phyloP scores from a whole-genome alignment of 1,140 invertebrate species.

The Penaeus vannamei region DNA sequence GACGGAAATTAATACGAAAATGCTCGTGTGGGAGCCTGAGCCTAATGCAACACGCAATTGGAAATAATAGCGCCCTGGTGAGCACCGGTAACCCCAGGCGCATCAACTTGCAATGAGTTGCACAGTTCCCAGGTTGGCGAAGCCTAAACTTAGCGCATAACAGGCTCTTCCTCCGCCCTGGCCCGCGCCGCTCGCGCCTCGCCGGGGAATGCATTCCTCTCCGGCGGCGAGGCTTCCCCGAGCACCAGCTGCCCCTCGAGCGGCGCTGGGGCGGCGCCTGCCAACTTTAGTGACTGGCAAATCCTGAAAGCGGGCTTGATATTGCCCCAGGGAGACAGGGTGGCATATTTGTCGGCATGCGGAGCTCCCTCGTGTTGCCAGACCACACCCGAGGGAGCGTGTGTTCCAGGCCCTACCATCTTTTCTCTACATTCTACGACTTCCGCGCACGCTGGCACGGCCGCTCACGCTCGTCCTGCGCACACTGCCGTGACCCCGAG shows the following conservation, averaged over 20 bases:
- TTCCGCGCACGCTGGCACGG: slow-evolving; percentile 4
- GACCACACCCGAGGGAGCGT: slow-evolving; percentile 18
- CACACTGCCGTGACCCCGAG: background rate
- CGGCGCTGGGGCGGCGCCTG: background rate
- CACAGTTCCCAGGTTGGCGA: slow-evolving; percentile 53
- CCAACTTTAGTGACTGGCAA: slow-evolving; percentile 56
- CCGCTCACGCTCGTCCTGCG: slow-evolving; percentile 1
- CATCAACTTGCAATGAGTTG: slow-evolving; percentile 63
- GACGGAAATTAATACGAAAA: slow-evolving; percentile 49
- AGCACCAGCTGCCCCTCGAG: background rate
- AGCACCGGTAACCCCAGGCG: slow-evolving; percentile 44
- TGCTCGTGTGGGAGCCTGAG: slow-evolving; percentile 28
- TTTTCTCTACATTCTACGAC: background rate
- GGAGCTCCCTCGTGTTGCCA: background rate
- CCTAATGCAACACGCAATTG: slow-evolving; percentile 45
- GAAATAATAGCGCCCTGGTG: slow-evolving; percentile 23
- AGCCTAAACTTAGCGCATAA: slow-evolving; percentile 47
- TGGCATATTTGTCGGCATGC: slow-evolving; percentile 56
- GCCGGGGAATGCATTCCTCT: background rate
- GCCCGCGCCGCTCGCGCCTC: background rate
- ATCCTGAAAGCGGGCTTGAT: slow-evolving; percentile 47
- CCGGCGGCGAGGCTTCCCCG: slow-evolving; percentile 19
- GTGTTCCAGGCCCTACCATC: background rate
- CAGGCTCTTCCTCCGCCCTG: background rate
- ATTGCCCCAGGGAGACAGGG: slow-evolving; percentile 46